These are phyloP conservation scores for Sclerurus mexicanus DNA, from an alignment of 2,113 vertebrate genomes.

Conservation along the genomic window DNA sequence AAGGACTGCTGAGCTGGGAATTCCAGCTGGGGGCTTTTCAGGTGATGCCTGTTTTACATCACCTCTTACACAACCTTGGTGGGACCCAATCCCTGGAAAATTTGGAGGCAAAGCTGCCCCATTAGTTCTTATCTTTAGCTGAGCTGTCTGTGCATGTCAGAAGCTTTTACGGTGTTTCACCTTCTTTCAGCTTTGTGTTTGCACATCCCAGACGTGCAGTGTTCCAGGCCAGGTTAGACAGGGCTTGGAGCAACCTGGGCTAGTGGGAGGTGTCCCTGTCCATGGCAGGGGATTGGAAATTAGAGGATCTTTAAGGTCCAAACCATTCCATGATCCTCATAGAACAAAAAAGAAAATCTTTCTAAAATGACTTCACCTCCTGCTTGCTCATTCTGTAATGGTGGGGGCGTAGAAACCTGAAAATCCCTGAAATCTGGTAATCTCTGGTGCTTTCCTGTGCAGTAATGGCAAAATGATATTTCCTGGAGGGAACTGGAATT, in stretches of 20 bases:
- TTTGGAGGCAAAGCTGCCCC: not conserved
- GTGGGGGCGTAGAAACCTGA: too few species aligned
- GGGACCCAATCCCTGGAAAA: not conserved
- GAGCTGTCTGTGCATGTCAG: not conserved
- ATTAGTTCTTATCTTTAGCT: not conserved
- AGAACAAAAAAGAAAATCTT: not conserved
- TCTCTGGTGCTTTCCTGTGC: not conserved
- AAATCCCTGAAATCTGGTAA: not conserved
- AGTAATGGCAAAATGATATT: not conserved
- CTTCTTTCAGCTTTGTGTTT: not conserved
- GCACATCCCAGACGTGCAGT: not conserved
- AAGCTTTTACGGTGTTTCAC: not conserved
- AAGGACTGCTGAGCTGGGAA: not conserved
- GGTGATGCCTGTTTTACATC: not conserved
- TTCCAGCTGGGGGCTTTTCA: not conserved
- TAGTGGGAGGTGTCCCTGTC: not conserved
- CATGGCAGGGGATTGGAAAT: not conserved
- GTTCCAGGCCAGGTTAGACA: not conserved
- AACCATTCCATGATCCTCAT: not conserved
- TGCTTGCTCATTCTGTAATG: not conserved
- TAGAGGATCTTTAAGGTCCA: not conserved
- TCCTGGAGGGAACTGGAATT: not conserved
- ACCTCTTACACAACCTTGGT: not conserved
- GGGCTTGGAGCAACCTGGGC: not conserved
- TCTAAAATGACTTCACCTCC: not conserved